Conservation (phyloP, 2,113 vertebrate species). For the Desmodus rotundus region DNA sequence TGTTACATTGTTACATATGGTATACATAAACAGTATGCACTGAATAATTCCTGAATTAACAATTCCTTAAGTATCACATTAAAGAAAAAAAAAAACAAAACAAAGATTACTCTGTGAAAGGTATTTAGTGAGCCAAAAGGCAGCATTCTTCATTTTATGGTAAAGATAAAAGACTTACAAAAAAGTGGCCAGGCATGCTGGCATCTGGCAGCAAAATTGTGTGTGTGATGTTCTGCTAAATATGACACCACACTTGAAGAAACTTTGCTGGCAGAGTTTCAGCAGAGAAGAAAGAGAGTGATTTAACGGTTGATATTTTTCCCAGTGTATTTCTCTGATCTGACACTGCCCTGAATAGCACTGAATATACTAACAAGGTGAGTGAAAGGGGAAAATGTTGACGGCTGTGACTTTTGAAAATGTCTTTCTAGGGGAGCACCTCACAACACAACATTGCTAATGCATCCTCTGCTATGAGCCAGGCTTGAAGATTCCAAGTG, state of each 20-base stretch:
- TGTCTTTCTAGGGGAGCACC: background rate
- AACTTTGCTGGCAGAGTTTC: background rate
- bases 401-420: background rate
- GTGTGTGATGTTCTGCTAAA: background rate
- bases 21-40: background rate
- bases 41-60: background rate
- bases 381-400: background rate
- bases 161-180: background rate
- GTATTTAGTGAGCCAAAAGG: background rate
- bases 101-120: background rate
- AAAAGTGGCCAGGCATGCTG: background rate
- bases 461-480: background rate
- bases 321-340: background rate
- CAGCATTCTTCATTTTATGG: background rate
- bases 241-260: background rate
- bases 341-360: background rate
- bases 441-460: background rate
- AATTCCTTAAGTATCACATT: background rate
- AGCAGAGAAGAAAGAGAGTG: background rate
- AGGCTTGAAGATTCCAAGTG: background rate
- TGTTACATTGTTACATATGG: background rate
- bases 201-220: background rate
- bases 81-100: background rate
- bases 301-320: background rate
- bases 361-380: background rate